These are phyloP conservation scores for Drosophila anomelani DNA, from an alignment of 2,888 invertebrate genomes.

Conservation along the genomic window DNA sequence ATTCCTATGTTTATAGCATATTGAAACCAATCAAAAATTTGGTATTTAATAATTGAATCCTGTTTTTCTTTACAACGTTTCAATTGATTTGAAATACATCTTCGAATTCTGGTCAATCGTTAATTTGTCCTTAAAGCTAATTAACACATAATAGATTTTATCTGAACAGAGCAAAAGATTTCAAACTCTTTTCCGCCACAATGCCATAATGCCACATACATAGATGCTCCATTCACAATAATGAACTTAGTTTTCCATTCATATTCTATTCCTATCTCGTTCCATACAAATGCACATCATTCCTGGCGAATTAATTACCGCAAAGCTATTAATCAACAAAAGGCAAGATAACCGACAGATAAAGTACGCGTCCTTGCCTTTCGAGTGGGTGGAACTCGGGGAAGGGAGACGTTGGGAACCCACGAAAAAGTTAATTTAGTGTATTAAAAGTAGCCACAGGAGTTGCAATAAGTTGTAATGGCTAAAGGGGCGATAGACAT, in stretches of 20 bases:
- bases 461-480: constrained; percentile 70
- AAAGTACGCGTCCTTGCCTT: constrained; percentile 54
- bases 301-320: constrained; percentile 73
- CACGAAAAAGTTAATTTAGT: constrained; percentile 69
- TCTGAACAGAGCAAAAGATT: not conserved
- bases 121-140: not conserved
- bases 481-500: constrained; percentile 62
- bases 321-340: constrained; percentile 70
- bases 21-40: too few relatives aligned
- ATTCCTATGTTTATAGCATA: too few relatives aligned
- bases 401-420: constrained; percentile 1
- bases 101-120: too few relatives aligned
- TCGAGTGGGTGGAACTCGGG: constrained; percentile 3
- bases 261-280: constrained; percentile 6
- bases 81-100: too few relatives aligned
- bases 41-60: too few relatives aligned
- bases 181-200: not conserved
- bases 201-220: not conserved
- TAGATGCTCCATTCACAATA: constrained; percentile 1
- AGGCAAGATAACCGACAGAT: constrained; percentile 68
- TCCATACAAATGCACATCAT: constrained; percentile 51
- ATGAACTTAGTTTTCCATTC: constrained; percentile 2
- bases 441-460: constrained; percentile 71
- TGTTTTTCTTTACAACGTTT: too few relatives aligned
- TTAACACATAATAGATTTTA: constrained; percentile 18